These are phyloP conservation scores for Caenorhabditis zanzibari DNA, from an alignment of 2,888 invertebrate species.

Conservation along the genomic window DNA sequence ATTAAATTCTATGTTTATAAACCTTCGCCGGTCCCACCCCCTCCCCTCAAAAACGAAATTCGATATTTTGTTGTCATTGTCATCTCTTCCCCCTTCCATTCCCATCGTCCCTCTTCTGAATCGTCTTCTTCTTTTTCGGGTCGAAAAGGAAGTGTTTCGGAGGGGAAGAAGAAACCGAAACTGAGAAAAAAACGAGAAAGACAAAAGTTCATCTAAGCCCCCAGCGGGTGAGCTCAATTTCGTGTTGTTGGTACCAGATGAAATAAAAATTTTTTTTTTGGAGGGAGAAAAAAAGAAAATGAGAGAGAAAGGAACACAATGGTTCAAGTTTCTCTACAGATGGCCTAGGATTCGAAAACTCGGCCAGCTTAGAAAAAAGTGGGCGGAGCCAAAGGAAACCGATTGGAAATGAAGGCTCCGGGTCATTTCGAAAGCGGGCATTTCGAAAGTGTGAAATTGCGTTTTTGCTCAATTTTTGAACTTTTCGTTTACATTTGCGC, in stretches of 20 bases:
- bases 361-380: too few relatives aligned
- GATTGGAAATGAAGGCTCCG: too few relatives aligned
- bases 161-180: constrained; percentile 7
- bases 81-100: constrained; percentile 12
- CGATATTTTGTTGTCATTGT: constrained; percentile 50
- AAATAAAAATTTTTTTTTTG: not conserved
- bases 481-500: too few relatives aligned
- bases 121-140: constrained; percentile 32
- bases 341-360: too few relatives aligned
- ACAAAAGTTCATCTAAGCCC: constrained; percentile 54
- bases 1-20: constrained; percentile 42
- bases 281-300: not conserved
- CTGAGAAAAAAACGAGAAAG: constrained; percentile 20
- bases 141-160: constrained; percentile 20
- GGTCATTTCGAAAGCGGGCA: too few relatives aligned
- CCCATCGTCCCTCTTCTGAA: constrained; percentile 26
- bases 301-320: not conserved
- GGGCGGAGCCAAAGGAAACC: too few relatives aligned
- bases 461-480: too few relatives aligned
- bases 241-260: constrained; percentile 29
- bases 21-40: not conserved
- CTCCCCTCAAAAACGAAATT: constrained; percentile 33
- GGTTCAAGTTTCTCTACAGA: too few relatives aligned
- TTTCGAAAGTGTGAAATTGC: too few relatives aligned
- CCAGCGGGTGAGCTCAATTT: constrained; percentile 24